Conservation (phyloP, 2,113 vertebrate genomes). For the Pseudorhombus dupliciocellatus region DNA sequence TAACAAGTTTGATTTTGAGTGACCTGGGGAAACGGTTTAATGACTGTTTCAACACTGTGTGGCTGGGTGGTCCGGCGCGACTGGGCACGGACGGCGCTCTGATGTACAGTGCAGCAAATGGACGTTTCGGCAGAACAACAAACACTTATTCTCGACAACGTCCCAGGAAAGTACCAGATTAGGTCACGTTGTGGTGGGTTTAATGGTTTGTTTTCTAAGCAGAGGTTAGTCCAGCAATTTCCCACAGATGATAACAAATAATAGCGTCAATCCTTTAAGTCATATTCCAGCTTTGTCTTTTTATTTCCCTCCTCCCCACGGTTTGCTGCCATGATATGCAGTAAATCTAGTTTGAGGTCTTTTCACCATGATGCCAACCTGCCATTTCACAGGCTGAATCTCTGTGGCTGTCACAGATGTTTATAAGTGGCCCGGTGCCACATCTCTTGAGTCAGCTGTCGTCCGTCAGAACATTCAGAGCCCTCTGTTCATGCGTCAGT, state of each 20-base stretch:
- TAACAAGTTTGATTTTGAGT: conserved; percentile 79
- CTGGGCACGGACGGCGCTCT: conserved; percentile 66
- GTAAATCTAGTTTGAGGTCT: neutral
- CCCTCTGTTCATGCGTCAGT: conserved; percentile 63
- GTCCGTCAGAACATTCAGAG: conserved; percentile 43
- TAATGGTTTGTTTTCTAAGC: conserved; percentile 61
- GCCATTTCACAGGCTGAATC: conserved; percentile 50
- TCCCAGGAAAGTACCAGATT: conserved; percentile 67
- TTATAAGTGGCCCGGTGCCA: conserved; percentile 75
- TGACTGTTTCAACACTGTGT: conserved; percentile 72
- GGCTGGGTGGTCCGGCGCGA: conserved; percentile 81
- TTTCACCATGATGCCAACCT: conserved; percentile 16
- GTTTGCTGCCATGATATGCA: neutral
- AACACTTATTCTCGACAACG: conserved; percentile 66
- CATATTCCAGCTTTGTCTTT: neutral
- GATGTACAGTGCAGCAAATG: conserved; percentile 73
- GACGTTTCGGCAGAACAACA: conserved; percentile 77
- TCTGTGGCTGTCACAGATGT: conserved; percentile 62
- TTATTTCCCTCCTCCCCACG: neutral
- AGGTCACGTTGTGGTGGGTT: conserved; percentile 49
- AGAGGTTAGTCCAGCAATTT: conserved; percentile 53
- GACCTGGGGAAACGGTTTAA: conserved; percentile 82
- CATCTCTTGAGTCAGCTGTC: conserved; percentile 59
- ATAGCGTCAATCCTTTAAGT: conserved; percentile 14
- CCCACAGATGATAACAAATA: conserved; percentile 42